Evolutionary conservation across 2,888 invertebrate species (phyloP).

Genomic region (Belgica antarctica): DNA sequence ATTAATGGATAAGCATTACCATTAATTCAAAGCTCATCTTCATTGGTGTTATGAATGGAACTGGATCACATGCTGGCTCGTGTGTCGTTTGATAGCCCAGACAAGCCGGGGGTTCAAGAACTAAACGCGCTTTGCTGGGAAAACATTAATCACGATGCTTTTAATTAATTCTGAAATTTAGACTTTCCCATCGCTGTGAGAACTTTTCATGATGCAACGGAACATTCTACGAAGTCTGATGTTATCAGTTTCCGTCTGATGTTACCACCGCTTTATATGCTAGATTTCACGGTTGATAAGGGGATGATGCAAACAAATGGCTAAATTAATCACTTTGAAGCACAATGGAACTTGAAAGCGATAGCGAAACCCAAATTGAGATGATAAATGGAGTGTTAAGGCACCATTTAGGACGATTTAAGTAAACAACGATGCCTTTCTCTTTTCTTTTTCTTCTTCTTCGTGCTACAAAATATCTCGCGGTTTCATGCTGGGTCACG

Average conservation of each 20-base stretch:
- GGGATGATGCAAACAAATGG: not conserved
- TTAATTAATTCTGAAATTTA: not conserved
- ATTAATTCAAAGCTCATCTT: not conserved
- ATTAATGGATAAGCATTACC: not conserved
- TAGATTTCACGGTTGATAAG: not conserved
- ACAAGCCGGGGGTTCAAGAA: not conserved
- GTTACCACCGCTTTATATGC: not conserved
- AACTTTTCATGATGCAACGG: constrained; percentile 7
- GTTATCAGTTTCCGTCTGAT: constrained; percentile 5
- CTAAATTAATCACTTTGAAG: constrained; percentile 25
- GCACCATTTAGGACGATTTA: not conserved
- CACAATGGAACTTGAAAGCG: not conserved
- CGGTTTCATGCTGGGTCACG: constrained; percentile 15
- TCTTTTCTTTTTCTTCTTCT: not conserved
- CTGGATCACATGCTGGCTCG: constrained; percentile 19
- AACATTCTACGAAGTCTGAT: not conserved
- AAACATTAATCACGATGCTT: not conserved
- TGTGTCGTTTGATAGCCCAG: not conserved
- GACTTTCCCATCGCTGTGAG: not conserved
- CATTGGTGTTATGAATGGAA: not conserved
- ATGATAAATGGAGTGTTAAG: constrained; percentile 28
- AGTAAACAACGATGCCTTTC: constrained; percentile 20
- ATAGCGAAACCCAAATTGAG: not conserved
- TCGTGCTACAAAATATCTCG: too few species aligned
- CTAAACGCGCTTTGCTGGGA: not conserved